Evolutionary conservation across 2,113 vertebrate genomes (phyloP), one percentile per base, ranked within the genome.

Genomic region (Labeo catla): DNA sequence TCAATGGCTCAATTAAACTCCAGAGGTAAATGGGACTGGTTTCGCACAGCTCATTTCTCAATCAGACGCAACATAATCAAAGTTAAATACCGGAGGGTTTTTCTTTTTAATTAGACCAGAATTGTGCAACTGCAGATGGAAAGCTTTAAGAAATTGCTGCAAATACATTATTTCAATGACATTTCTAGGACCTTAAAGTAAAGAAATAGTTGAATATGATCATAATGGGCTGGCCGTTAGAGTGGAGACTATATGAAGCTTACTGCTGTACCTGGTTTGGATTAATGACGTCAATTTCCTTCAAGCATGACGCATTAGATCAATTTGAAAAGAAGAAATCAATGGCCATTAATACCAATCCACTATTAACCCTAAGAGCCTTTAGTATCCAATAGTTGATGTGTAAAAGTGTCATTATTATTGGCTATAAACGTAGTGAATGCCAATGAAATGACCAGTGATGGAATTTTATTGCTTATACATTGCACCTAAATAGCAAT

Each of bases 1-100:
- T 34, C 52, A 61, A 57, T 73, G 23, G 66, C 65, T 84, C 54
- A 81, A 76, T 85, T 76, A 77, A 83, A 50, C 80, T 50, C 50
- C 13, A 83, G 57, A 57, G 73, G 36, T 34, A 76, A 86, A 86
- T 76, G 76, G 36, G 13, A n/a, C 81, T 79, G 47, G 34, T 57
- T 34, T 36, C 68, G 47, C 49, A 76, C 57, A 61, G 57, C 85
- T 84, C 68, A 68, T 89, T 84, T 80, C 76, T 66, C 59, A 63
- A 45, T 85, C 86, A 66, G 45, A 54, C 3, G 10, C 5, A 4
- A 76, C 49, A 63, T 78, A 73, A 61, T 78, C 65, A 84, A 45
- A 72, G 50, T 9, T 87, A 52, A 81, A 81, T 47, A 39, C 70
- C 59, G 70, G 2, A 47, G 80, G 83, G 70, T n/a, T 77, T 85